phyloP scores from a whole-genome alignment of 2,113 vertebrate genomes.

The Ailuropoda melanoleuca region DNA sequence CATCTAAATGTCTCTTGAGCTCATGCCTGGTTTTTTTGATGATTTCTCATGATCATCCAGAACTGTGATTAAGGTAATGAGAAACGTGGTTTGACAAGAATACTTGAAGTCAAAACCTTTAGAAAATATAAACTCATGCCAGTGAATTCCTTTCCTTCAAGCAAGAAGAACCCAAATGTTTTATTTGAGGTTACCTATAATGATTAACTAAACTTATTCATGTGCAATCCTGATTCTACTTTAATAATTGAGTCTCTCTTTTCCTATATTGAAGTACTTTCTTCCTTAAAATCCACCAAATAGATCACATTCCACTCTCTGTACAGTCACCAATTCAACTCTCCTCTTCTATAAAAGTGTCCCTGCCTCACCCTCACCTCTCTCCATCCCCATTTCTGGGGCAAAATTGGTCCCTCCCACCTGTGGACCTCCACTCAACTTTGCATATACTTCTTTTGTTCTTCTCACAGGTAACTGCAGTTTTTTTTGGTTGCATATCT shows the following conservation, averaged over 20 bases:
- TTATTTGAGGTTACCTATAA: background rate
- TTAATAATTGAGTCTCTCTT: background rate
- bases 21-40: background rate
- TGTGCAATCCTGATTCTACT: background rate
- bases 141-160: background rate
- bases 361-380: background rate
- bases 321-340: background rate
- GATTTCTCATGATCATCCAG: background rate
- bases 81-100: background rate
- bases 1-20: background rate
- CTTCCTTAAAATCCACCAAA: background rate
- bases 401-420: background rate
- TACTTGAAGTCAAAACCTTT: slow-evolving; percentile 4
- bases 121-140: background rate
- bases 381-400: background rate
- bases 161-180: background rate
- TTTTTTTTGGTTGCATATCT: background rate
- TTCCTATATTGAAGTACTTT: background rate
- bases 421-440: background rate
- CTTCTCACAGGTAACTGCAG: background rate
- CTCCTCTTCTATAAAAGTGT: background rate
- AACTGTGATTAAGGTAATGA: slow-evolving; percentile 2
- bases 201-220: background rate
- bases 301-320: background rate
- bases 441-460: background rate